Conservation (phyloP, 2,888 invertebrate genomes). For the Epinotia brunnichana region DNA sequence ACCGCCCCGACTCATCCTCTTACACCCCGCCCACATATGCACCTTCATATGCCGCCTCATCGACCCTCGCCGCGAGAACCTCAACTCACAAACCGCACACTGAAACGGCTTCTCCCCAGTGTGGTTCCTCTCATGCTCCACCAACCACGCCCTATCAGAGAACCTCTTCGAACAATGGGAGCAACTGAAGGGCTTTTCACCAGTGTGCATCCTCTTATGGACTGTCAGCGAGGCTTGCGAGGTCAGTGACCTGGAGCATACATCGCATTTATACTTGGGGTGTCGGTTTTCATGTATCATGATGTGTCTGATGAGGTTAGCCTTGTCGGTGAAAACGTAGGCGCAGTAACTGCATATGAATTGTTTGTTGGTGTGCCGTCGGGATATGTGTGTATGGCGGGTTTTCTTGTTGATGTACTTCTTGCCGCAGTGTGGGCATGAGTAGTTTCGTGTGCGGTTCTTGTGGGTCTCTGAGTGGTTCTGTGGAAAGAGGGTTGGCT, state of each 20-base stretch:
- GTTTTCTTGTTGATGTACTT: slow-evolving; percentile 71
- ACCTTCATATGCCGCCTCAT: slow-evolving; percentile 76
- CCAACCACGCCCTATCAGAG: slow-evolving; percentile 66
- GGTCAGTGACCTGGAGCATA: slow-evolving; percentile 57
- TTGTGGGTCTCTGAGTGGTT: slow-evolving; percentile 72
- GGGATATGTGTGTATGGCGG: slow-evolving; percentile 62
- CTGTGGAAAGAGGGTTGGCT: slow-evolving; percentile 1
- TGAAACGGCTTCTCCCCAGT: slow-evolving; percentile 76
- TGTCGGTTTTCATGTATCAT: slow-evolving; percentile 72
- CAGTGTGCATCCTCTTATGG: slow-evolving; percentile 75
- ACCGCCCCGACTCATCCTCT: background rate
- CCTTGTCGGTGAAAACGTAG: slow-evolving; percentile 72
- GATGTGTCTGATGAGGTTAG: slow-evolving; percentile 71
- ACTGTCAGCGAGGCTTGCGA: slow-evolving; percentile 64
- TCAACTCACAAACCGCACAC: slow-evolving; percentile 70
- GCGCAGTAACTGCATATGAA: slow-evolving; percentile 73
- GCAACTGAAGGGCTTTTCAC: slow-evolving; percentile 71
- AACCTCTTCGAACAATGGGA: slow-evolving; percentile 69
- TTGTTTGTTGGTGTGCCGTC: slow-evolving; percentile 64
- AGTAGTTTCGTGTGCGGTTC: slow-evolving; percentile 65
- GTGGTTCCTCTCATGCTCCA: slow-evolving; percentile 72
- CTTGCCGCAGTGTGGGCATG: slow-evolving; percentile 75
- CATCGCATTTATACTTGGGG: slow-evolving; percentile 65
- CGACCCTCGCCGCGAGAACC: slow-evolving; percentile 74
- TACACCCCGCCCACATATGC: slow-evolving; percentile 51